A percentile compares a stretch with the other conserved stretches of the same genome.
These are phyloP conservation scores for Sus cebifrons DNA, from an alignment of 2,797 vertebrate genomes.

Conservation along the genomic window DNA sequence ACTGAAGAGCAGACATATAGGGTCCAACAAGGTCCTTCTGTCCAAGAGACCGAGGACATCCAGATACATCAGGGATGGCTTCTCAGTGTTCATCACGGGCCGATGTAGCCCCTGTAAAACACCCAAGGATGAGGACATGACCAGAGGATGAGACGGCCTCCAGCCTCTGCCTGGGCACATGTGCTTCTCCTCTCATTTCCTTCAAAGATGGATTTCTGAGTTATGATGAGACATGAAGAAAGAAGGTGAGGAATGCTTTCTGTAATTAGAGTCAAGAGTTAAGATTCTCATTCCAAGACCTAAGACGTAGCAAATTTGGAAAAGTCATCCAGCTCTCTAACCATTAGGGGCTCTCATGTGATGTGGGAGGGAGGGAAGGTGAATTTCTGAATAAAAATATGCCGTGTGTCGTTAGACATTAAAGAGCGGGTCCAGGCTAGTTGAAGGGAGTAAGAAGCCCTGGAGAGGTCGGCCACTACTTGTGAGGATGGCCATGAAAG, in stretches of 20 bases:
- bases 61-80: not conserved
- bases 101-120: not conserved
- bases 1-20: too few relatives aligned
- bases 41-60: not conserved
- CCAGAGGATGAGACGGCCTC: not conserved
- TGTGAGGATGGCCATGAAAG: not conserved
- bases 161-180: not conserved
- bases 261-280: not conserved
- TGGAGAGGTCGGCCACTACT: too few relatives aligned
- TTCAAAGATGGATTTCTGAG: not conserved
- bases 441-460: too few relatives aligned
- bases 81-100: not conserved
- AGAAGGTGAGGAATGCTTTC: not conserved
- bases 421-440: not conserved
- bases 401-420: not conserved
- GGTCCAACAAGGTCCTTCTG: not conserved
- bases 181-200: not conserved
- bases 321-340: not conserved
- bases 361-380: not conserved
- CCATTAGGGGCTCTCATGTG: too few relatives aligned
- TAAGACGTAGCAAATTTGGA: not conserved
- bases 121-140: not conserved
- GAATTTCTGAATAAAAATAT: not conserved
- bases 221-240: not conserved
- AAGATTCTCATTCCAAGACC: not conserved